These are phyloP conservation scores for Drosophila neutralis DNA, from an alignment of 2,888 invertebrate genomes.

Conservation along the genomic window DNA sequence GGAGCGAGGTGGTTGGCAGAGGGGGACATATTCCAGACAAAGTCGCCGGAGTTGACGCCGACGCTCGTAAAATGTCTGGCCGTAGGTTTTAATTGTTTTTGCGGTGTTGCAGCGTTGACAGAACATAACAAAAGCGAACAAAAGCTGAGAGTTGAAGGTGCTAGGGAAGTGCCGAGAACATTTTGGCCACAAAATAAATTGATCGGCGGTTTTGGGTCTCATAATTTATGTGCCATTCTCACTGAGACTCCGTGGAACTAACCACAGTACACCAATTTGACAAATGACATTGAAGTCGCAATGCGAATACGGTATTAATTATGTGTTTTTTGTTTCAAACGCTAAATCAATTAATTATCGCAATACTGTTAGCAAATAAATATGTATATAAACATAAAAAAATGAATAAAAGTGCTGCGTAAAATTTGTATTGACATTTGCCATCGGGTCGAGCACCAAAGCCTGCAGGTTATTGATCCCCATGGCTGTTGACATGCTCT, in stretches of 20 bases:
- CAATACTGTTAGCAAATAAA: constrained; percentile 23
- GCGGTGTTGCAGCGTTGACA: constrained; percentile 60
- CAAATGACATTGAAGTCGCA: constrained; percentile 34
- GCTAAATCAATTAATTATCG: constrained; percentile 73
- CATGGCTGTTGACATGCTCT: constrained; percentile 47
- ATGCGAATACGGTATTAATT: constrained; percentile 60
- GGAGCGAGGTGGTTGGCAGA: neutral
- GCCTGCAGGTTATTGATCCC: constrained; percentile 54
- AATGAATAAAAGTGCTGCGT: constrained; percentile 2
- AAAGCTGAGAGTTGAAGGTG: neutral
- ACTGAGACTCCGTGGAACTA: constrained; percentile 4
- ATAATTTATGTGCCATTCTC: constrained; percentile 65
- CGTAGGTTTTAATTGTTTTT: constrained; percentile 70
- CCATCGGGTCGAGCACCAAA: neutral
- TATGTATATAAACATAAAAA: constrained; percentile 23
- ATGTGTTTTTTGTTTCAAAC: constrained; percentile 51
- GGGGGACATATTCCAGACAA: constrained; percentile 25
- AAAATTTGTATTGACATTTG: constrained; percentile 14
- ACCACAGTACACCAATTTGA: constrained; percentile 47
- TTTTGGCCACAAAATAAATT: constrained; percentile 72
- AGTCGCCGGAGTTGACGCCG: constrained; percentile 32
- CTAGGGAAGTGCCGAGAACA: constrained; percentile 43
- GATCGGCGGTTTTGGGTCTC: constrained; percentile 66
- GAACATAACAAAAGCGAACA: constrained; percentile 30
- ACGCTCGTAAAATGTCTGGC: constrained; percentile 63